These are phyloP conservation scores for Bettongia penicillata DNA, from an alignment of 2,113 vertebrate species.

Conservation along the genomic window DNA sequence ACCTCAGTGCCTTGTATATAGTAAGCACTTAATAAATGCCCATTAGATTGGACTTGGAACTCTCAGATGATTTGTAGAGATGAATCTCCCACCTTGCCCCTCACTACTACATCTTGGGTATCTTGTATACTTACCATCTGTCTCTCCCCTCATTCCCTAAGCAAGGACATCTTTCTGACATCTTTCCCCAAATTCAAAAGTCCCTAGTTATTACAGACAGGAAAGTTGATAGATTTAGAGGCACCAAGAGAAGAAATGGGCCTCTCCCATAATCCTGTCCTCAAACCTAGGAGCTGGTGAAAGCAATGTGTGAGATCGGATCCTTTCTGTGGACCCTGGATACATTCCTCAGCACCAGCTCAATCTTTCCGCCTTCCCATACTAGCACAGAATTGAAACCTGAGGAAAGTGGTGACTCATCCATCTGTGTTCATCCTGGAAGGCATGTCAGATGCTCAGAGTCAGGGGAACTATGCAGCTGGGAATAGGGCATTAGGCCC, in stretches of 20 bases:
- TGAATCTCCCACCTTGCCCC: neutral
- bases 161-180: neutral
- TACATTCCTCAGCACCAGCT: neutral
- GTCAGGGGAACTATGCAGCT: neutral
- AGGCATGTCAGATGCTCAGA: neutral
- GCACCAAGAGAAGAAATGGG: neutral
- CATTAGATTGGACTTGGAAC: neutral
- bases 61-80: neutral
- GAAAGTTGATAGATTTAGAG: neutral
- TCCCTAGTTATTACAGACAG: neutral
- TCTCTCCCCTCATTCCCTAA: neutral
- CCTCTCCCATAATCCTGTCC: neutral
- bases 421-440: neutral
- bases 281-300: neutral
- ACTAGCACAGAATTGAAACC: neutral
- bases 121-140: neutral
- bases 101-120: neutral
- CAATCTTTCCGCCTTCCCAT: neutral
- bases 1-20: neutral
- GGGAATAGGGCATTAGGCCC: neutral
- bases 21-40: neutral
- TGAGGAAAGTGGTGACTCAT: neutral
- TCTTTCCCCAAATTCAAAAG: neutral
- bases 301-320: neutral
- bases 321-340: neutral